phyloP scores from a whole-genome alignment of 2,888 invertebrate species.

The Euzetes globulus region DNA sequence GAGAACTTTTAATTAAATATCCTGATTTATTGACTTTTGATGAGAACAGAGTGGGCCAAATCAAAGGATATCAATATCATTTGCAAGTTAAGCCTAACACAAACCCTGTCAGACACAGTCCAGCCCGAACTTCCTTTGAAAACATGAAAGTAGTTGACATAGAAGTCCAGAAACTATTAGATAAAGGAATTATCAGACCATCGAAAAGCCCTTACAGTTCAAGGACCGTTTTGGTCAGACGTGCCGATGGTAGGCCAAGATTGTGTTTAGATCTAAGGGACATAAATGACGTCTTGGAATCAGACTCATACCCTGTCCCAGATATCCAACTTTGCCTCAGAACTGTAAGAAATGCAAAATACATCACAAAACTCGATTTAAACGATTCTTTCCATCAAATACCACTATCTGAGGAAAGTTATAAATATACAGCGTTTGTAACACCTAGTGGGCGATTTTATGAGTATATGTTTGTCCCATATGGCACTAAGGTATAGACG shows the following conservation, averaged over 20 bases:
- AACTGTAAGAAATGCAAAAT: constrained; percentile 4
- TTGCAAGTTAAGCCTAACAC: neutral
- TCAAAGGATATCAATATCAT: neutral
- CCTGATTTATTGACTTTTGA: neutral
- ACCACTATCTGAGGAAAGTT: neutral
- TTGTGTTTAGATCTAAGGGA: neutral
- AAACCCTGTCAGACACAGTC: neutral
- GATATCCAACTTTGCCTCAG: neutral
- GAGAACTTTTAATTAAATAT: neutral
- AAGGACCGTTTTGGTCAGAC: neutral
- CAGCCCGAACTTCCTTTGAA: constrained; percentile 3
- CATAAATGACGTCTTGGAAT: neutral
- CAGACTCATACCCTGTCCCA: neutral
- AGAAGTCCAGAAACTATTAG: neutral
- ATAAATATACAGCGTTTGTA: neutral
- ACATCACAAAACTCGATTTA: neutral
- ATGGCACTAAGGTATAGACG: neutral
- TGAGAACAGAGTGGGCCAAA: neutral
- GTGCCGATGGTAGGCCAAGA: neutral
- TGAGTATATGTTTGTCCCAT: constrained; percentile 10
- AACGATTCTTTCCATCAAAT: constrained; percentile 9
- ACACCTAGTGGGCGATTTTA: neutral
- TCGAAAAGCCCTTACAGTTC: neutral
- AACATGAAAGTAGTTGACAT: neutral
- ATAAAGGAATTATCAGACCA: neutral